Conservation (phyloP, 2,113 vertebrate genomes). For the Meleagris gallopavo region DNA sequence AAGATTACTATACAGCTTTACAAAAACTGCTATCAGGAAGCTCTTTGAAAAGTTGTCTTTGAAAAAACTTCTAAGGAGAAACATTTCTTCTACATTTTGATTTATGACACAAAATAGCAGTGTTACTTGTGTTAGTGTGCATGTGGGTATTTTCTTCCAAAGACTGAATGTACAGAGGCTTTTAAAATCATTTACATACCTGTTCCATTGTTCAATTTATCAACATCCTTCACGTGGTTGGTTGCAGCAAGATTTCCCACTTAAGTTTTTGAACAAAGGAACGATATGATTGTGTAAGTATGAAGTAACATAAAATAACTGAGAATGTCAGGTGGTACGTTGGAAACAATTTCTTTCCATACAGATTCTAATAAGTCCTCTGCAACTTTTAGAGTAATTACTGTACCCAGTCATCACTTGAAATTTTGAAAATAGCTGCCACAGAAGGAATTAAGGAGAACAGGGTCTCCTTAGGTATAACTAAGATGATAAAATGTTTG, state of each 20-base stretch:
- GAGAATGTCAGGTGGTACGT: not conserved
- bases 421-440: not conserved
- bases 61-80: not conserved
- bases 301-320: not conserved
- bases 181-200: rapidly evolving
- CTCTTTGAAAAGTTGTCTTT: not conserved
- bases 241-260: not conserved
- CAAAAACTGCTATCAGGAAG: not conserved
- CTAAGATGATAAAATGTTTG: not conserved
- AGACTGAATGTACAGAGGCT: not conserved
- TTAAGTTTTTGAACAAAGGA: not conserved
- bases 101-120: not conserved
- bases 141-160: rapidly evolving
- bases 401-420: not conserved
- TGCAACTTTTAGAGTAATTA: not conserved
- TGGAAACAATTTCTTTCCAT: not conserved
- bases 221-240: not conserved
- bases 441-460: not conserved
- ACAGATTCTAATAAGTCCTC: not conserved
- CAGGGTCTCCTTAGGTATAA: not conserved
- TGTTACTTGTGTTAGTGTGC: not conserved
- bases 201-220: not conserved
- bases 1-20: not conserved
- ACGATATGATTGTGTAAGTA: not conserved
- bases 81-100: not conserved